phyloP scores from a whole-genome alignment of 2,888 invertebrate genomes.

The Arctia plantaginis region DNA sequence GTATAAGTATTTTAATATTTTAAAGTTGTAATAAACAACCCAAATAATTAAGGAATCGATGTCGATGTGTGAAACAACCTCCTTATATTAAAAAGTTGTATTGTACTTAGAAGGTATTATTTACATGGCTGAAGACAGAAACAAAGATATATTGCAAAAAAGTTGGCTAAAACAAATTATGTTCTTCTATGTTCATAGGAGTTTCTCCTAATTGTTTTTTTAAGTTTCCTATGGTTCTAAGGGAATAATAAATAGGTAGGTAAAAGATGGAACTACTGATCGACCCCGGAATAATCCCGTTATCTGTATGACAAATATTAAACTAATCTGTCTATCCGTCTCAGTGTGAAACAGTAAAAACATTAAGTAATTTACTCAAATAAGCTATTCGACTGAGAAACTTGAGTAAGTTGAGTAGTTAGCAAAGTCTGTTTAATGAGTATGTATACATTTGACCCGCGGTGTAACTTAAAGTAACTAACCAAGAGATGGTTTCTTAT shows the following conservation, averaged over 20 bases:
- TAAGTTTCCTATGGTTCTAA: background rate
- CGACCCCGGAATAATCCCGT: background rate
- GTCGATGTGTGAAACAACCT: background rate
- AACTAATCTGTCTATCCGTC: no score
- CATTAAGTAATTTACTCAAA: background rate
- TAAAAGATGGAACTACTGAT: background rate
- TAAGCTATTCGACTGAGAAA: background rate
- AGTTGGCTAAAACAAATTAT: background rate
- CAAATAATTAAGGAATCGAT: no score
- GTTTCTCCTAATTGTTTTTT: background rate
- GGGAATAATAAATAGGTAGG: background rate
- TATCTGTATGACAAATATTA: background rate
- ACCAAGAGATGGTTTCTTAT: background rate
- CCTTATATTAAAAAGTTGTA: background rate
- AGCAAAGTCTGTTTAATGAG: background rate
- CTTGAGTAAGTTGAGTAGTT: background rate
- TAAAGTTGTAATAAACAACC: background rate
- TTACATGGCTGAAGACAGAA: no score
- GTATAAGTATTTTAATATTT: background rate
- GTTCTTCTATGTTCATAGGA: no score
- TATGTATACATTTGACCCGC: background rate
- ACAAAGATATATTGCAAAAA: background rate
- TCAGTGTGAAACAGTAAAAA: background rate
- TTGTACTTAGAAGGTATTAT: background rate
- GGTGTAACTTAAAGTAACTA: background rate